phyloP scores from a whole-genome alignment of 2,888 invertebrate species.

The Eupithecia subfuscata region DNA sequence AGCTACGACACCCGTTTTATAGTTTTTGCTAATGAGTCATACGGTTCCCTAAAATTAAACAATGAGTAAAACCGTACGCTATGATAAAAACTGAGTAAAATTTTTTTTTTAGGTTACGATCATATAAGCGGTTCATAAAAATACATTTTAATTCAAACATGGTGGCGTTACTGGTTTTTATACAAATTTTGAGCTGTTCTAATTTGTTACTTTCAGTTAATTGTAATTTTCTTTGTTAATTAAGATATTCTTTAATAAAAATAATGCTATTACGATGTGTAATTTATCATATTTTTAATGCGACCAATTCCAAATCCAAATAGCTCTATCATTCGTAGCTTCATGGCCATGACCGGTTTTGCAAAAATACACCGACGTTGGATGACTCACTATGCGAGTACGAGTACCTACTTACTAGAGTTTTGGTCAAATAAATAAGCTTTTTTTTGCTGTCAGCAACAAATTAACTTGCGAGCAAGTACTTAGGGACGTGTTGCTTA shows the following conservation, averaged over 20 bases:
- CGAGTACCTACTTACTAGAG: conserved; percentile 38
- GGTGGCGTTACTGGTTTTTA: no score
- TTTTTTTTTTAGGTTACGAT: no score
- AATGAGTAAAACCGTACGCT: neutral
- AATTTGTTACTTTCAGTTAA: no score
- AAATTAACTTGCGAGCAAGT: conserved; percentile 10
- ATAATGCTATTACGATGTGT: neutral
- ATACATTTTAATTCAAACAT: no score
- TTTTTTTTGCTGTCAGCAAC: conserved; percentile 37
- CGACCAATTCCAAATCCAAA: conserved; percentile 44
- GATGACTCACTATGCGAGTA: conserved; percentile 57
- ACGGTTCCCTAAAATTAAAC: neutral
- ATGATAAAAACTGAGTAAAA: neutral
- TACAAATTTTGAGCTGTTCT: no score
- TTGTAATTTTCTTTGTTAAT: no score
- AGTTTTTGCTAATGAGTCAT: neutral
- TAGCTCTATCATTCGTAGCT: conserved; percentile 45
- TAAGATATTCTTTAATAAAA: neutral
- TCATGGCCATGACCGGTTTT: conserved; percentile 55
- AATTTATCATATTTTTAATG: neutral
- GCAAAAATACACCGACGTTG: conserved; percentile 53
- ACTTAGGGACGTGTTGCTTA: conserved; percentile 2
- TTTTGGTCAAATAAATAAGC: conserved; percentile 56
- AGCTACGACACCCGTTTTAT: neutral
- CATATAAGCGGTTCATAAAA: no score